phyloP scores from a whole-genome alignment of 1,140 invertebrate species.

The Heliconius nattereri region DNA sequence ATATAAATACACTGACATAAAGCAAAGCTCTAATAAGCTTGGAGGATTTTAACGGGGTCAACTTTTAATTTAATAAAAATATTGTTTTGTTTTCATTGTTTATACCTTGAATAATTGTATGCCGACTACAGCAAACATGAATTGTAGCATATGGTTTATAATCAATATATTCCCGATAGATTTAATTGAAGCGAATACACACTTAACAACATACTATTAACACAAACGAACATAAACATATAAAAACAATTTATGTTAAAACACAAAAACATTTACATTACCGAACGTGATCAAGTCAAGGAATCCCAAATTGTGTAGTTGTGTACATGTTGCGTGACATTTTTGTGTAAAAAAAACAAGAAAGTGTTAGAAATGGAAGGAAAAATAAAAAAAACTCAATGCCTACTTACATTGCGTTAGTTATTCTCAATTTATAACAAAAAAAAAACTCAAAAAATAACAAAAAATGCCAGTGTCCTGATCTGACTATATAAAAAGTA shows the following conservation, averaged over 20 bases:
- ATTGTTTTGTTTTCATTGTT: neutral
- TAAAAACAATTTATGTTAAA: conserved; percentile 43
- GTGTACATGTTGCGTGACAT: conserved; percentile 57
- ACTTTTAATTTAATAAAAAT: neutral
- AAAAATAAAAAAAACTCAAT: conserved; percentile 52
- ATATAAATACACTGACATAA: conserved; percentile 28
- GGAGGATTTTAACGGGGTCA: neutral
- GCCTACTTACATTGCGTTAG: conserved; percentile 65
- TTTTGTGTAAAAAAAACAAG: conserved; percentile 62
- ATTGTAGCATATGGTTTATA: conserved; percentile 98
- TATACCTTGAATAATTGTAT: conserved; percentile 99
- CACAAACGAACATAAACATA: conserved; percentile 28
- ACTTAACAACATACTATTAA: conserved; percentile 97
- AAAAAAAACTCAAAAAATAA: conserved; percentile 44
- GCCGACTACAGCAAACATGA: conserved; percentile 99
- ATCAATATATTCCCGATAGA: conserved; percentile 99
- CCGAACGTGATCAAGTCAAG: conserved; percentile 59
- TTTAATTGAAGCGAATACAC: conserved; percentile 99
- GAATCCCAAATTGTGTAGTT: conserved; percentile 60
- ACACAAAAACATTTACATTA: conserved; percentile 62
- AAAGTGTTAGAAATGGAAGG: conserved; percentile 43
- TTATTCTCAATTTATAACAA: conserved; percentile 47
- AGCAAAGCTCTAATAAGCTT: conserved; percentile 10
- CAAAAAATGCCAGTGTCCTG: conserved; percentile 63
- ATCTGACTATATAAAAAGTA: conserved; percentile 63